Percentiles rank a stretch among this genome's conserved stretches.
Conservation (phyloP, 2,797 vertebrate species). For the Pipistrellus kuhlii region DNA sequence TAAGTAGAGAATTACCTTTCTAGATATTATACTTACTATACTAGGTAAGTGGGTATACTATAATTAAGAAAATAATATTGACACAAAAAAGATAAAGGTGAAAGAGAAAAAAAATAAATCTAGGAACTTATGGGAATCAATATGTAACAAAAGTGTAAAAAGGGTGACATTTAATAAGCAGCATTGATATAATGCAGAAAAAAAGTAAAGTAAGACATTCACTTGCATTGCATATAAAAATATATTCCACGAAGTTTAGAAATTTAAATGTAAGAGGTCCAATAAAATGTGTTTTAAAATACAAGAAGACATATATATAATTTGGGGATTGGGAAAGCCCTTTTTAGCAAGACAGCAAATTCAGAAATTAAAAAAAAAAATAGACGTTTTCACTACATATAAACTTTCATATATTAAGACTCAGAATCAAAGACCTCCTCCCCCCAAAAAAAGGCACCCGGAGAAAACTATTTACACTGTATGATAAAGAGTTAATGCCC, state of each 20-base stretch:
- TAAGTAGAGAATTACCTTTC: background rate
- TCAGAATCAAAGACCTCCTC: background rate
- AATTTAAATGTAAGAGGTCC: constrained; percentile 40
- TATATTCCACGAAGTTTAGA: background rate
- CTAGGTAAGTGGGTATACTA: background rate
- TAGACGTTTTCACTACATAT: background rate
- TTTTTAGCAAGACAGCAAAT: constrained; percentile 19
- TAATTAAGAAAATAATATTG: background rate
- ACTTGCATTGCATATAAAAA: background rate
- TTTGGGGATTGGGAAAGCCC: background rate
- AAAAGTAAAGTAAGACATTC: background rate
- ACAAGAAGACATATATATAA: background rate
- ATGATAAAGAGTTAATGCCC: background rate
- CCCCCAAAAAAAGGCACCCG: background rate
- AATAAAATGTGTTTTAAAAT: background rate
- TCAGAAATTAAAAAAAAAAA: background rate
- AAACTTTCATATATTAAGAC: constrained; percentile 16
- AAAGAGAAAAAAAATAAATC: constrained; percentile 12
- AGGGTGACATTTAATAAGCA: background rate
- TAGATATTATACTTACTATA: background rate
- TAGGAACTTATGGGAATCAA: background rate
- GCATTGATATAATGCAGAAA: background rate
- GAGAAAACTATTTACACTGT: constrained; percentile 4
- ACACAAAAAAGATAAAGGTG: background rate
- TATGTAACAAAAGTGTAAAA: background rate